These are phyloP conservation scores for Phrynocephalus guinanensis DNA, from an alignment of 2,797 vertebrate genomes.

Conservation along the genomic window DNA sequence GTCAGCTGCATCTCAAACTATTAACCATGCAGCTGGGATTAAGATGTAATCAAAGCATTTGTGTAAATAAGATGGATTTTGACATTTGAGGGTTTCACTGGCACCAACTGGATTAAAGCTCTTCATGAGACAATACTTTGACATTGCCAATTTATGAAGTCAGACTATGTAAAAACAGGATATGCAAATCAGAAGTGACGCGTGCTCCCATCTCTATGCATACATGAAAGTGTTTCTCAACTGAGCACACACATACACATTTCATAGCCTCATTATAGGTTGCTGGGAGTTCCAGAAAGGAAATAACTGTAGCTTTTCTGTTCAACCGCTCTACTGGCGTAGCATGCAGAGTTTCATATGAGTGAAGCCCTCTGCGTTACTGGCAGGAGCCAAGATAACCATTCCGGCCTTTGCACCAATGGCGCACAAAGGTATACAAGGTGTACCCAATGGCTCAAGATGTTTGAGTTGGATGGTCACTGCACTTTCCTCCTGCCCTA, in stretches of 20 bases:
- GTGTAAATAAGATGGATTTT: constrained; percentile 57
- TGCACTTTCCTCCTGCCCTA: background rate
- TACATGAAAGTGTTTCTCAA: background rate
- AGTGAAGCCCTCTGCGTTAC: background rate
- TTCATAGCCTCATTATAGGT: constrained; percentile 1
- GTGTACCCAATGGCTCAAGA: background rate
- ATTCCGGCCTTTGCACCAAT: background rate
- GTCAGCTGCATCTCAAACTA: constrained; percentile 30
- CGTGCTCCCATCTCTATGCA: background rate
- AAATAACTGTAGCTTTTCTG: constrained; percentile 26
- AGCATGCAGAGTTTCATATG: background rate
- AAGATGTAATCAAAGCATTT: constrained; percentile 51
- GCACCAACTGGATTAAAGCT: constrained; percentile 60
- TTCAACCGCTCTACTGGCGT: constrained; percentile 15
- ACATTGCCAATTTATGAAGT: constrained; percentile 17
- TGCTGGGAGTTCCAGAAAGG: background rate
- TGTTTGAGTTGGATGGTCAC: background rate
- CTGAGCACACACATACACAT: background rate
- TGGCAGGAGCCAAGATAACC: background rate
- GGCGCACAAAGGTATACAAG: background rate
- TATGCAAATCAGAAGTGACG: constrained; percentile 25
- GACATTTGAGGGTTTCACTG: constrained; percentile 62
- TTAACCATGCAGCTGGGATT: constrained; percentile 47
- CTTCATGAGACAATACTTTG: constrained; percentile 47
- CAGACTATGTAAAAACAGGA: constrained; percentile 32